Evolutionary conservation across 30 jellyfish, hydroid and myxozoan species (phyloP).

Genomic region (Mastigias papua): DNA sequence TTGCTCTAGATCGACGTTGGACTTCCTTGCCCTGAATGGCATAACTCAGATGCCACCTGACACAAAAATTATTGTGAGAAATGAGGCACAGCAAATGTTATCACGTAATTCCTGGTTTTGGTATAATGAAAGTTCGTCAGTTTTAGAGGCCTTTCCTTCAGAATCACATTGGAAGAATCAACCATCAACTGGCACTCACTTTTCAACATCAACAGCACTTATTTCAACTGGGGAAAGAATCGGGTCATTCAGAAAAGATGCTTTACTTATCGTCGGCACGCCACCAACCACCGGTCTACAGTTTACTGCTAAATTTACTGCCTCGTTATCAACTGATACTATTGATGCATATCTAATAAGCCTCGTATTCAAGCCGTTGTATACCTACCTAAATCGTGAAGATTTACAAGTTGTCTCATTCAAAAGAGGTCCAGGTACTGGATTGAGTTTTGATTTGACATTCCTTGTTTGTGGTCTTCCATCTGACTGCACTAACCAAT

Average conservation of each 20-base stretch:
- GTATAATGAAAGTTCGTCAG: slow-evolving; percentile 67
- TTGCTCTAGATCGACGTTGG: slow-evolving; percentile 18
- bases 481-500: slow-evolving; percentile 43
- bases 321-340: not conserved
- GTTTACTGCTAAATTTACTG: slow-evolving; percentile 33
- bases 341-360: slow-evolving; percentile 56
- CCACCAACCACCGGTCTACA: slow-evolving; percentile 61
- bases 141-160: slow-evolving; percentile 64
- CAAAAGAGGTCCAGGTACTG: slow-evolving; percentile 30
- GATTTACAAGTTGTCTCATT: slow-evolving; percentile 56
- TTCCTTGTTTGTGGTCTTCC: slow-evolving; percentile 60
- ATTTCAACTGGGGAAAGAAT: slow-evolving; percentile 30
- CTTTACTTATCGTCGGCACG: slow-evolving; percentile 39
- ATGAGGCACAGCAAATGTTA: slow-evolving; percentile 34
- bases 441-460: not conserved
- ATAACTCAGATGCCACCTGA: slow-evolving; percentile 27
- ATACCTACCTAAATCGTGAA: slow-evolving; percentile 21
- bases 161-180: slow-evolving; percentile 45
- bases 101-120: slow-evolving; percentile 86
- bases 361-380: slow-evolving; percentile 30
- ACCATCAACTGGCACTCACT: slow-evolving; percentile 41
- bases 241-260: slow-evolving; percentile 30
- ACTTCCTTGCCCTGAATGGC: slow-evolving; percentile 14
- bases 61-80: slow-evolving; percentile 20
- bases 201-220: slow-evolving; percentile 35